Percentiles rank a stretch among this genome's conserved stretches.
phyloP scores from a whole-genome alignment of 2,888 invertebrate species.

The Cantharis rufa region DNA sequence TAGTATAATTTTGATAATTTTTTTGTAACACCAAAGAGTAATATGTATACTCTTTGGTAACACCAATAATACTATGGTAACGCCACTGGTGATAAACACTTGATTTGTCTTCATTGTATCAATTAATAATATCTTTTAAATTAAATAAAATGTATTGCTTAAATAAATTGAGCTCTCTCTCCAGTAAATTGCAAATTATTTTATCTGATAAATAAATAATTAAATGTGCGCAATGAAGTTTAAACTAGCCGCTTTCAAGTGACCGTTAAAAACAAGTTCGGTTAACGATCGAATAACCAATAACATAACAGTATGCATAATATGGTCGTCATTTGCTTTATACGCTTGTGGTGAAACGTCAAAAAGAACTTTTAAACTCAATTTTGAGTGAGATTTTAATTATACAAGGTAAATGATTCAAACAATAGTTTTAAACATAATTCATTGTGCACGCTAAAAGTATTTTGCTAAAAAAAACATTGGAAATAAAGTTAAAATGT shows the following conservation, averaged over 20 bases:
- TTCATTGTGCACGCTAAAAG: not conserved
- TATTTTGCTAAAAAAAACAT: not conserved
- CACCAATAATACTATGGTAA: too few species aligned
- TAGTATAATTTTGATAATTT: too few species aligned
- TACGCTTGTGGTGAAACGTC: not conserved
- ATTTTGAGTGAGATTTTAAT: slow-evolving; percentile 2
- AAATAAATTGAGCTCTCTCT: not conserved
- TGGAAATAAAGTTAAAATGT: not conserved
- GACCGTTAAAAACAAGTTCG: slow-evolving; percentile 15
- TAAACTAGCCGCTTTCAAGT: slow-evolving; percentile 6
- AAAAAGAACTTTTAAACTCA: not conserved
- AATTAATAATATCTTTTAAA: not conserved
- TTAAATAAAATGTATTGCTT: not conserved
- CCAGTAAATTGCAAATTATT: not conserved
- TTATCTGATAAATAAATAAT: not conserved
- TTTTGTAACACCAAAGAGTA: too few species aligned
- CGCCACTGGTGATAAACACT: too few species aligned
- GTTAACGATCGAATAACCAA: not conserved
- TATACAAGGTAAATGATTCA: slow-evolving; percentile 5
- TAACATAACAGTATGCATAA: not conserved
- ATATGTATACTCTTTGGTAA: too few species aligned
- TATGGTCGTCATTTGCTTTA: slow-evolving; percentile 5
- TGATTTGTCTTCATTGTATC: too few species aligned
- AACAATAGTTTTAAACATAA: slow-evolving; percentile 4
- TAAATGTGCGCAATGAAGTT: not conserved